A percentile compares a stretch with the other conserved stretches of the same genome.
These are phyloP conservation scores for Magallana ariakensis DNA, from an alignment of 1,140 invertebrate genomes.

Conservation along the genomic window DNA sequence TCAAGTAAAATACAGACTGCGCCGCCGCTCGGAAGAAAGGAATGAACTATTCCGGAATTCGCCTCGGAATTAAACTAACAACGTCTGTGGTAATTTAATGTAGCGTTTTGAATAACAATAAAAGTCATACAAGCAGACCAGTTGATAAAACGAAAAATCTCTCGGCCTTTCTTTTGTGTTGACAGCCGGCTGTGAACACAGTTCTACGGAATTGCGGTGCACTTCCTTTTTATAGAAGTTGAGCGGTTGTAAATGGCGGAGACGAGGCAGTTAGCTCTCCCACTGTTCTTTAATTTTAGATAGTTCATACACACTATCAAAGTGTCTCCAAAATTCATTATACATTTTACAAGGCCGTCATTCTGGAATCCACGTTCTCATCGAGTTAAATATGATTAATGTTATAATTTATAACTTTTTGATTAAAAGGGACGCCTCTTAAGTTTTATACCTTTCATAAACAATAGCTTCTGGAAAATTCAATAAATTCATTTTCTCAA, in stretches of 20 bases:
- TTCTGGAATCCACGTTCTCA: no score
- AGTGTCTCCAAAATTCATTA: no score
- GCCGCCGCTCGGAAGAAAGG: neutral
- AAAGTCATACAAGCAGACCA: constrained; percentile 27
- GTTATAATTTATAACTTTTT: no score
- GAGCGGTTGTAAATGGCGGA: neutral
- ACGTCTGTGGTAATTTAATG: neutral
- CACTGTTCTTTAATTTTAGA: neutral
- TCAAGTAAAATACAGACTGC: neutral
- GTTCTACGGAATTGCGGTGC: constrained; percentile 13
- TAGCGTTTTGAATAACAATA: constrained; percentile 17
- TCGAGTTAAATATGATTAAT: no score
- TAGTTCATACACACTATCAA: no score
- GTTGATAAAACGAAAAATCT: constrained; percentile 28
- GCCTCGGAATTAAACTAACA: constrained; percentile 7
- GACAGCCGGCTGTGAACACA: neutral
- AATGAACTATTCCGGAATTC: constrained; percentile 23
- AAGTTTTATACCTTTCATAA: no score
- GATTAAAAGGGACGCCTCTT: no score
- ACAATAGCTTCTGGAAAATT: no score
- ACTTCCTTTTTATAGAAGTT: constrained; percentile 9
- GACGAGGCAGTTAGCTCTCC: neutral
- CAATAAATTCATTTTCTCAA: no score
- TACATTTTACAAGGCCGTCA: no score
- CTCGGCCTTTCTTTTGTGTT: neutral